Percentiles rank a stretch among this genome's conserved stretches.
These are phyloP conservation scores for Heliocidaris tuberculata DNA, from an alignment of 35 echinoderm and acorn worm species.

Conservation along the genomic window DNA sequence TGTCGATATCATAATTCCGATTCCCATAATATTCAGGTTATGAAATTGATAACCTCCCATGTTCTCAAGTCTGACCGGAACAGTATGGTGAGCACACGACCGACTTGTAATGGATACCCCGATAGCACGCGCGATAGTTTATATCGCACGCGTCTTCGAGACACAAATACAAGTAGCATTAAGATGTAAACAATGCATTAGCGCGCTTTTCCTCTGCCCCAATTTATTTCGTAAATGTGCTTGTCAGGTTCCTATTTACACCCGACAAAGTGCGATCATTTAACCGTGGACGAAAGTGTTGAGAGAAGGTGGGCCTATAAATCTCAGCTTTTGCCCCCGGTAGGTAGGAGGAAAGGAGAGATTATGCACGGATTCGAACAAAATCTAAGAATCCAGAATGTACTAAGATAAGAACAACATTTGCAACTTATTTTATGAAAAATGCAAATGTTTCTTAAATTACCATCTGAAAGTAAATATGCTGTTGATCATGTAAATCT, in stretches of 20 bases:
- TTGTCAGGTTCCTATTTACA: slow-evolving; percentile 4
- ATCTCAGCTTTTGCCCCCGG: background rate
- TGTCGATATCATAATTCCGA: background rate
- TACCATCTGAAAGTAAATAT: too few relatives aligned
- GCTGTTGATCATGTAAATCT: too few relatives aligned
- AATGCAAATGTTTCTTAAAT: background rate
- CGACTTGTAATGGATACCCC: background rate
- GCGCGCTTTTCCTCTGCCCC: slow-evolving; percentile 18
- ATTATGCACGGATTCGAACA: background rate
- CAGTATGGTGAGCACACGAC: slow-evolving; percentile 15
- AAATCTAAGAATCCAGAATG: background rate
- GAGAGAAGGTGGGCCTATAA: background rate
- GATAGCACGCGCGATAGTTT: slow-evolving; percentile 29
- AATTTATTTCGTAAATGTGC: slow-evolving; percentile 50
- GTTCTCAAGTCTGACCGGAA: background rate
- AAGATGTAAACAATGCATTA: slow-evolving; percentile 52
- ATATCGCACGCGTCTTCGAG: background rate
- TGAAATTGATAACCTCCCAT: background rate
- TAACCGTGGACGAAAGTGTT: background rate
- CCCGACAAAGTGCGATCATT: slow-evolving; percentile 10
- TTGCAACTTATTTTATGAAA: background rate
- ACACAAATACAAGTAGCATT: slow-evolving; percentile 42
- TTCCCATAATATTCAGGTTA: background rate
- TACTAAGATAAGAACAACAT: background rate
- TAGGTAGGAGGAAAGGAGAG: background rate